Conservation (phyloP, 2,888 invertebrate species). For the Brachyopa scutellaris region DNA sequence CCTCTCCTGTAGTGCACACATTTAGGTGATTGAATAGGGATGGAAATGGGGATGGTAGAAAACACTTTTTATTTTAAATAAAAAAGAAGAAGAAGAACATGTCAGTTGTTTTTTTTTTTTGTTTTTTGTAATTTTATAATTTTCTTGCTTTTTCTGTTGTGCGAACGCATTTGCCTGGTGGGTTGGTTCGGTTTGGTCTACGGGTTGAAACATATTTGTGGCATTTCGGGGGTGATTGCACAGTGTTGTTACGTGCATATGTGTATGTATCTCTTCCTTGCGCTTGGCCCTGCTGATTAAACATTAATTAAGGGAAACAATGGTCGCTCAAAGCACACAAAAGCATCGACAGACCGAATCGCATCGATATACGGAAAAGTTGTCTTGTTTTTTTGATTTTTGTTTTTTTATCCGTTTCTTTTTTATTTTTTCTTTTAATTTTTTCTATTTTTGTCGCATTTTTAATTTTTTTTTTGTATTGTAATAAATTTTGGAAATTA, state of each 20-base stretch:
- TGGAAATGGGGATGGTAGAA: not conserved
- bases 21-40: slow-evolving; percentile 56
- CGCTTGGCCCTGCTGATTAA: slow-evolving; percentile 80
- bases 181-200: slow-evolving; percentile 5
- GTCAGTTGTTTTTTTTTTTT: not conserved
- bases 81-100: slow-evolving; percentile 29
- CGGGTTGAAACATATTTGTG: slow-evolving; percentile 8
- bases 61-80: slow-evolving; percentile 27
- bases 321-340: slow-evolving; percentile 72
- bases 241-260: not conserved
- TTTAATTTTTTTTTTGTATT: not conserved
- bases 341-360: slow-evolving; percentile 73
- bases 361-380: slow-evolving; percentile 46
- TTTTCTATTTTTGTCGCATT: slow-evolving; percentile 1
- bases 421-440: slow-evolving; percentile 18
- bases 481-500: slow-evolving; percentile 34
- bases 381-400: too few relatives aligned
- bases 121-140: not conserved
- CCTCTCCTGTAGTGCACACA: slow-evolving; percentile 6
- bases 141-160: slow-evolving; percentile 45
- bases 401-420: not conserved
- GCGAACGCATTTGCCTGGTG: slow-evolving; percentile 36
- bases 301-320: slow-evolving; percentile 82
- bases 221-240: slow-evolving; percentile 20
- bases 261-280: not conserved